Conservation (phyloP, 2,797 vertebrate genomes). For the Phylloscopus collybita region DNA sequence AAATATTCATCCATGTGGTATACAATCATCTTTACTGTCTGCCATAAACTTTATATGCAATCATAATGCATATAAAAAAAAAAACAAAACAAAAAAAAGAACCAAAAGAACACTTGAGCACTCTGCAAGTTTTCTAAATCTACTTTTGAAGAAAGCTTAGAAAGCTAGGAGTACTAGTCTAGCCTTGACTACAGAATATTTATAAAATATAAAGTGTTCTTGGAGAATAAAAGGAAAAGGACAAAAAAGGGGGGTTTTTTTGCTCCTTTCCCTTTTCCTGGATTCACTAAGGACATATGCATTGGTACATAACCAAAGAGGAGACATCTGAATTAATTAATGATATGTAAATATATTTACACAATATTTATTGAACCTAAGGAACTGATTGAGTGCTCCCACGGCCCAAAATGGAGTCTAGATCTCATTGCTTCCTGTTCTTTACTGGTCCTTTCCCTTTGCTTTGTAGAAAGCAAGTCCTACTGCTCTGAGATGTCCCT, state of each 20-base stretch:
- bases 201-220: background rate
- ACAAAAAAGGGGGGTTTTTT: background rate
- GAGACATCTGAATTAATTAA: background rate
- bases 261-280: background rate
- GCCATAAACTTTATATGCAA: constrained; percentile 39
- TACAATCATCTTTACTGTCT: constrained; percentile 26
- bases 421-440: background rate
- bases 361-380: background rate
- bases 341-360: background rate
- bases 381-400: background rate
- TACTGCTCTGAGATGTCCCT: background rate
- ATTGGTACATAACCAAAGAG: background rate
- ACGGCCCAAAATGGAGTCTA: background rate
- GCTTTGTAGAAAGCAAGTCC: background rate
- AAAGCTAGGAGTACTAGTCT: background rate
- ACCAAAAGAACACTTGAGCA: background rate
- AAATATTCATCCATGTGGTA: background rate
- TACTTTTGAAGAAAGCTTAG: background rate
- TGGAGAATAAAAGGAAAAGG: background rate
- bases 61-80: background rate
- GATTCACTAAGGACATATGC: background rate
- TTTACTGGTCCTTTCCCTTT: background rate
- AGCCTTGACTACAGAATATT: background rate
- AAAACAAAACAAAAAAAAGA: too few relatives aligned
- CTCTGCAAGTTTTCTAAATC: background rate